Evolutionary conservation across 1,140 invertebrate genomes (phyloP).

Genomic region (Pogonus chalceus): DNA sequence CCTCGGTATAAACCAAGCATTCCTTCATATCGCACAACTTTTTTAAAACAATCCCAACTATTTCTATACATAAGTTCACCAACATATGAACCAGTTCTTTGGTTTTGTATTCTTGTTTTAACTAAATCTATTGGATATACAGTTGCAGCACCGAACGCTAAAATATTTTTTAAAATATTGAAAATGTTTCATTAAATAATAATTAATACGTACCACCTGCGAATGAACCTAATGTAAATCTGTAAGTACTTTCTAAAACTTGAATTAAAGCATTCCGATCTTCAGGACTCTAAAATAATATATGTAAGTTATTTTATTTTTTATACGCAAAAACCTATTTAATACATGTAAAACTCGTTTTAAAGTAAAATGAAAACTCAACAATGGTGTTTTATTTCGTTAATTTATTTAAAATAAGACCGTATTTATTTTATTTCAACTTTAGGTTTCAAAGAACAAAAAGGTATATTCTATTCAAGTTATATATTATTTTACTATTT

Average conservation of each 20-base stretch:
- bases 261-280: slow-evolving; percentile 71
- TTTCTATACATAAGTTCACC: slow-evolving; percentile 94
- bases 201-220: slow-evolving; percentile 66
- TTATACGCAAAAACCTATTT: no score
- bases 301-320: no score
- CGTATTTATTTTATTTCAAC: no score
- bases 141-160: slow-evolving; percentile 84
- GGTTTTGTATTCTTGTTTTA: slow-evolving; percentile 96
- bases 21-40: slow-evolving; percentile 86
- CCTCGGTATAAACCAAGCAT: slow-evolving; percentile 85
- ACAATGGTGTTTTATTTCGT: no score
- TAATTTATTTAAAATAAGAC: no score
- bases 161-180: not conserved
- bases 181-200: not conserved
- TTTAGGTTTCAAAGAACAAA: no score
- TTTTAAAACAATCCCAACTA: slow-evolving; percentile 78
- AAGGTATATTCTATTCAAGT: no score
- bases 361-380: no score
- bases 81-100: slow-evolving; percentile 77
- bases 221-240: slow-evolving; percentile 83
- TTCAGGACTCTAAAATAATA: slow-evolving; percentile 58
- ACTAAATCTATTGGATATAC: slow-evolving; percentile 97
- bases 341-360: no score
- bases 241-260: slow-evolving; percentile 77
- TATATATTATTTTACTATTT: no score